Evolutionary conservation across 1,140 invertebrate genomes (phyloP), one percentile per base, ranked within the genome.

Genomic region (Halictus rubicundus): DNA sequence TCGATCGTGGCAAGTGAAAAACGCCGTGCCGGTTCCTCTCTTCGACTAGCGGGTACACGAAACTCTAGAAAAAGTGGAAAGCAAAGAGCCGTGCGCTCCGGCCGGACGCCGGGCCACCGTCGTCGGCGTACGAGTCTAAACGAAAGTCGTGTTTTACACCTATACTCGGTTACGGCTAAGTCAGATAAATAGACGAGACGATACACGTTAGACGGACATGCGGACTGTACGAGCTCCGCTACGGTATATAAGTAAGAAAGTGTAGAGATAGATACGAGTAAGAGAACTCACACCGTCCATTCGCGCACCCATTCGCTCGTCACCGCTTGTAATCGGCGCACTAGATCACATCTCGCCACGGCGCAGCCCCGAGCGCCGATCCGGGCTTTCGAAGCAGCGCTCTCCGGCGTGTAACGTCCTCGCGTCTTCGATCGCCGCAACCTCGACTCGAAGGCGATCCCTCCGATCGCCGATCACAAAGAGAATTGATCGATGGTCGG

Each of bases 141-240:
- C n/a, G 19, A 57, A n/a, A 57, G 54, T n/a, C 64, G 68, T 74
- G 81, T 69, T 73, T 54, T 75, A 71, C 77, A 85, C 66, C 79
- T 80, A 83, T 80, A 54, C 39, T 78, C 60, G n/a, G 61, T 80
- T 81, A 87, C 59, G 69, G 79, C 83, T 89, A 86, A 68, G 78
- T 78, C 84, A 83, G 86, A 90, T 89, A 89, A 91, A 89, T 89
- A 89, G 88, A 89, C 88, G 83, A 89, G 89, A 90, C 88, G 85
- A 90, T 89, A 91, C 83, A 89, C 88, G 83, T 87, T 87, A 90
- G 86, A 90, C 89, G 88, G 89, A 90, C 83, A 84, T 83, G 78
- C 86, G 90, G 87, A 85, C 87, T 76, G 78, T 87, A 87, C 81
- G 81, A 83, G 71, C 72, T 75, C 87, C 77, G 84, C 80, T 80